These are phyloP conservation scores for Peromyscus maniculatus DNA, from an alignment of 2,113 vertebrate species.

Conservation along the genomic window DNA sequence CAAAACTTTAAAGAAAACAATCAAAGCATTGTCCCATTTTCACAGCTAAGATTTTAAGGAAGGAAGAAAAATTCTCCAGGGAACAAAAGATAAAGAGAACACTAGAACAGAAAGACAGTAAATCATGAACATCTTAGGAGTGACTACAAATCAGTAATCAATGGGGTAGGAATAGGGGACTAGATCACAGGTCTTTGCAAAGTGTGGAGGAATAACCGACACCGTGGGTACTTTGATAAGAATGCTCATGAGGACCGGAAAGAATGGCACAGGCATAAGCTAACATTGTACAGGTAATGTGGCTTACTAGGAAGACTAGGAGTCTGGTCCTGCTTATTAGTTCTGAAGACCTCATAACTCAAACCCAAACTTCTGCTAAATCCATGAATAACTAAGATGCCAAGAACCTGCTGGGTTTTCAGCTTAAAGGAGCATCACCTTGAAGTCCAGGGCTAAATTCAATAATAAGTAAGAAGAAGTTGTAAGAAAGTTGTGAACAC, in stretches of 20 bases:
- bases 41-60: conserved; percentile 16
- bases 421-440: neutral
- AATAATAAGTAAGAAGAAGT: neutral
- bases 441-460: neutral
- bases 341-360: neutral
- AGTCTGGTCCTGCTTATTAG: too few relatives aligned
- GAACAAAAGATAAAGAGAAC: neutral
- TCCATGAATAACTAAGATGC: neutral
- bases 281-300: neutral
- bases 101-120: conserved; percentile 17
- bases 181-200: neutral
- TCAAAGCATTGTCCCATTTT: neutral
- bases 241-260: neutral
- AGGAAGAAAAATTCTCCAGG: neutral
- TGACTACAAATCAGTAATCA: neutral
- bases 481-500: neutral
- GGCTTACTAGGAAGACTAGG: neutral
- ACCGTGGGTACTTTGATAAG: neutral
- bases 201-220: neutral
- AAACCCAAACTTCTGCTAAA: neutral
- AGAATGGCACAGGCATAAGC: neutral
- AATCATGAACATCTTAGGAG: neutral
- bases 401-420: neutral
- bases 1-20: neutral
- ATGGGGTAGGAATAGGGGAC: neutral